Conservation (phyloP, 2,888 invertebrate genomes). For the Catonia carolina region DNA sequence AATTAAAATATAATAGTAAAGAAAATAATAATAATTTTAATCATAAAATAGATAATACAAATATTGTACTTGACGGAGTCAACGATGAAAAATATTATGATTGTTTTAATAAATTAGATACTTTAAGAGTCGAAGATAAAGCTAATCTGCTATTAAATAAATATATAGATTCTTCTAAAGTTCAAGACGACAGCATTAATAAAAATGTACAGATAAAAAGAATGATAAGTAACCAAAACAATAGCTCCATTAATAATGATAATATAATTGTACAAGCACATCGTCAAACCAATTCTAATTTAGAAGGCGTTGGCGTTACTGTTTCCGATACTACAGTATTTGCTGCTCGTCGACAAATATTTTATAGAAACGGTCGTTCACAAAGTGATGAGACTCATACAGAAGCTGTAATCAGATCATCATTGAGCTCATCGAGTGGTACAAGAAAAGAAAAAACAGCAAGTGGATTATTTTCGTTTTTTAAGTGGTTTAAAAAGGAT, state of each 20-base stretch:
- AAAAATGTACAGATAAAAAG: conserved; percentile 13
- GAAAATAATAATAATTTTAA: too few species aligned
- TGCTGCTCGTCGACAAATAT: conserved; percentile 23
- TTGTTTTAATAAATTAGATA: conserved; percentile 4
- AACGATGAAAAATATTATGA: not conserved
- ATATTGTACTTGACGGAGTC: not conserved
- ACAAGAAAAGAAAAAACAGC: conserved; percentile 26
- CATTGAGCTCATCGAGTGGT: conserved; percentile 20
- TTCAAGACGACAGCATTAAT: too few species aligned
- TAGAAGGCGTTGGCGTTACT: not conserved
- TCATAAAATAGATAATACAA: too few species aligned
- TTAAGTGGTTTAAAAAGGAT: conserved; percentile 65
- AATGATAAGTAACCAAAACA: conserved; percentile 13
- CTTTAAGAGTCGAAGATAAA: conserved; percentile 5
- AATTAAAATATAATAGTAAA: too few species aligned
- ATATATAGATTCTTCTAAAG: too few species aligned
- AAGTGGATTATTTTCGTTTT: conserved; percentile 54
- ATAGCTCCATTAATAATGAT: conserved; percentile 13
- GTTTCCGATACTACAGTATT: conserved; percentile 1
- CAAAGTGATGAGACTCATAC: conserved; percentile 22
- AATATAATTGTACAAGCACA: conserved; percentile 11
- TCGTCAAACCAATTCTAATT: not conserved
- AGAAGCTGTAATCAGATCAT: conserved; percentile 12
- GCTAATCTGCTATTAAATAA: not conserved
- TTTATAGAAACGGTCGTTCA: conserved; percentile 21